Evolutionary conservation across 2,797 vertebrate genomes (phyloP).

Genomic region (Xerus rutilus): DNA sequence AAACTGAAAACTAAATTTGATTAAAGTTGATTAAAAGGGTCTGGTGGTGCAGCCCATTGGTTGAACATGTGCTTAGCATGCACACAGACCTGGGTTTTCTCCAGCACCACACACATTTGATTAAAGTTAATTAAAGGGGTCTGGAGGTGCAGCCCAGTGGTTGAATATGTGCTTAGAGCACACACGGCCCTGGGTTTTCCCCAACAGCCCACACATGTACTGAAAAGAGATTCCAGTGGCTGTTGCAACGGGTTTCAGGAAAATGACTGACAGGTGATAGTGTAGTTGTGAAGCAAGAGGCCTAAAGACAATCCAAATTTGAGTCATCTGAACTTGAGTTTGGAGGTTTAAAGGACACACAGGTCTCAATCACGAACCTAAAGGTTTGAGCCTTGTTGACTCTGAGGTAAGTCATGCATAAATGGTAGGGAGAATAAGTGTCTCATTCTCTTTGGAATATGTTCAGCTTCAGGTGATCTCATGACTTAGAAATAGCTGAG

Average conservation of each 20-base stretch:
- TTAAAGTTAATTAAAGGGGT: not conserved
- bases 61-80: not conserved
- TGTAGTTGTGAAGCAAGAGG: not conserved
- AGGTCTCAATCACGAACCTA: not conserved
- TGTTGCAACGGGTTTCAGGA: not conserved
- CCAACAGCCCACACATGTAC: too few species aligned
- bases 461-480: not conserved
- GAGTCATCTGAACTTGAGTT: not conserved
- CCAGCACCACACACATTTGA: not conserved
- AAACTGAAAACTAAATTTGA: constrained; percentile 6
- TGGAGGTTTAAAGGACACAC: not conserved
- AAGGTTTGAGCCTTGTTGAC: not conserved
- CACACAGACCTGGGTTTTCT: not conserved
- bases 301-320: not conserved
- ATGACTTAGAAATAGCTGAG: not conserved
- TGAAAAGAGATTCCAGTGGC: not conserved
- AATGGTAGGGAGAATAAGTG: not conserved
- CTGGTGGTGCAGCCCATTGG: too few species aligned
- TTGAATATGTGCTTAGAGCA: not conserved
- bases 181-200: not conserved
- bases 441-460: not conserved
- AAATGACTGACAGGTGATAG: not conserved
- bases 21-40: not conserved
- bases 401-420: not conserved
- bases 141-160: too few species aligned